Evolutionary conservation across 1,140 invertebrate genomes (phyloP), one percentile per base, ranked within the genome.

Genomic region (Drosophila nikananu): DNA sequence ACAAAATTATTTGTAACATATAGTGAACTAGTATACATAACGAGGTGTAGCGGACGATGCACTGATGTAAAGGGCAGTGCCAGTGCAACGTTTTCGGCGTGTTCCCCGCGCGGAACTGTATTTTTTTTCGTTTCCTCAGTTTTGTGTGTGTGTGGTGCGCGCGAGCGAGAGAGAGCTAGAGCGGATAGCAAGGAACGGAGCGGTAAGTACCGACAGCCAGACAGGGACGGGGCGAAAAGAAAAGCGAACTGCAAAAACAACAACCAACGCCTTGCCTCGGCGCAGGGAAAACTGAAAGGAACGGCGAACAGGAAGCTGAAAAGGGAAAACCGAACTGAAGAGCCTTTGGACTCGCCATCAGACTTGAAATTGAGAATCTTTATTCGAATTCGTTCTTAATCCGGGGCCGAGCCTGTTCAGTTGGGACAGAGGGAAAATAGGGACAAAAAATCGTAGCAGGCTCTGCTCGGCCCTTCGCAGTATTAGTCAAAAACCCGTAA

Each of bases 1-100:
- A 90, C 84, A 87, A 87, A 87, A 84, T 87, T 87, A 66, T 84
- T 87, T 87, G 86, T 87, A 89, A 84, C 80, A 59, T 25, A 61
- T 78, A 78, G 51, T 62, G 44, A 84, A 66, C 59, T 58, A 63
- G 62, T 70, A 75, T 39, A 49, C 57, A 67, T 58, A 64, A 42
- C 44, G 65, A 68, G 74, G 61, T 58, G 63, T 51, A 70, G 58
- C 61, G 58, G 77, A 84, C 77, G 81, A 89, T 90, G 84, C 87
- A 89, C 86, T 90, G 78, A 86, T 89, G 84, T 90, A 78, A 87
- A 90, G 67, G 57, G 27, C 17, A 73, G 63, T 67, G 70, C 64
- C 48, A 67, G 71, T 71, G 67, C 49, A 71, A 77, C 42, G 32
- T 67, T 68, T 65, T 80, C 65, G 65, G 52, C 76, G 83, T 83